Evolutionary conservation across 2,888 invertebrate species (phyloP).

Genomic region (Cylindroiulus punctatus): DNA sequence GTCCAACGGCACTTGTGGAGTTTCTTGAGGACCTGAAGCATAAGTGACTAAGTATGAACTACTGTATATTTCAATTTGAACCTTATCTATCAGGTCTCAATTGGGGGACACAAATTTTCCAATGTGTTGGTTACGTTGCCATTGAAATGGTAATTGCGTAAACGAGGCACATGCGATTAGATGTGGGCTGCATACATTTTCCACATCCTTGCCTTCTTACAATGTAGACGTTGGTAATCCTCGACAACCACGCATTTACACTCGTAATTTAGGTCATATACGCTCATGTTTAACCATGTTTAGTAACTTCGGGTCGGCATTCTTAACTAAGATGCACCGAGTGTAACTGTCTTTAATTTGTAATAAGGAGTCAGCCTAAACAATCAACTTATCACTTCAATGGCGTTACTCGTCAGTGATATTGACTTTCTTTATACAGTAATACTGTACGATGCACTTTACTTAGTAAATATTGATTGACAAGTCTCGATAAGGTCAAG

Average conservation of each 20-base stretch:
- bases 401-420: neutral
- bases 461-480: neutral
- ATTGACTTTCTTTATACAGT: neutral
- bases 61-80: too few relatives aligned
- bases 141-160: neutral
- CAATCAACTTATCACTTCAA: too few relatives aligned
- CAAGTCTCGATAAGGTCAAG: neutral
- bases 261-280: neutral
- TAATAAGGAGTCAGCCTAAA: neutral
- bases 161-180: neutral
- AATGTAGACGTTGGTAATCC: neutral
- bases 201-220: conserved; percentile 22
- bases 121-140: neutral
- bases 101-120: neutral
- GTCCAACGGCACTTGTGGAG: too few relatives aligned
- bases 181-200: neutral
- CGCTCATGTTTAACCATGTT: conserved; percentile 34
- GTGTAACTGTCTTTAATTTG: neutral
- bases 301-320: conserved; percentile 2
- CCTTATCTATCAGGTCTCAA: neutral
- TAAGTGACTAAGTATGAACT: too few relatives aligned
- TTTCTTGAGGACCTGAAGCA: too few relatives aligned
- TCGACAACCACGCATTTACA: neutral
- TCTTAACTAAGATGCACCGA: neutral
- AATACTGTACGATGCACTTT: neutral